phyloP scores from a whole-genome alignment of 2,797 vertebrate species.

The Schizopygopsis malacanthus region DNA sequence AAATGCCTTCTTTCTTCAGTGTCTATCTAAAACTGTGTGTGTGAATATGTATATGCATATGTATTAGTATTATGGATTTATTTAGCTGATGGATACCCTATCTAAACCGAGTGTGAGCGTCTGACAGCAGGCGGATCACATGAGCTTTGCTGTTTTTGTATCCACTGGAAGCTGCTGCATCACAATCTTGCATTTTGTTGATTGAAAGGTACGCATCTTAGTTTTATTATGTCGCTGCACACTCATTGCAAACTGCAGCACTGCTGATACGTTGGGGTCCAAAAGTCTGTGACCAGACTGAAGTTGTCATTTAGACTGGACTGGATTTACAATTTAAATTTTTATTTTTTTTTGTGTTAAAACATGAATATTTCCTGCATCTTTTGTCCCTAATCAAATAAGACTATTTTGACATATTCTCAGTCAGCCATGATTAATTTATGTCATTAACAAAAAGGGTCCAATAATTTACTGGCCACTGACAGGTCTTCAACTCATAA shows the following conservation, averaged over 20 bases:
- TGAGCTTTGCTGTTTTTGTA: neutral
- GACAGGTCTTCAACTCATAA: neutral
- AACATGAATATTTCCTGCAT: neutral
- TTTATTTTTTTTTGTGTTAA: too few relatives aligned
- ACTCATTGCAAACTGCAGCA: neutral
- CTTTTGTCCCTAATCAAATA: neutral
- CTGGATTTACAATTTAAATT: neutral
- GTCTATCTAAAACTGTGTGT: neutral
- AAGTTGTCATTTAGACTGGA: neutral
- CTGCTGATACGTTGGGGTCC: neutral
- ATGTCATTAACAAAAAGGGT: neutral
- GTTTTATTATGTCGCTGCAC: neutral
- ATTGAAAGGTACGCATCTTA: neutral
- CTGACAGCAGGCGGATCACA: neutral
- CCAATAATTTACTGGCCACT: neutral
- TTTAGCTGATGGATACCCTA: neutral
- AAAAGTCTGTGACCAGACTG: neutral
- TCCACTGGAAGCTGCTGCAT: neutral
- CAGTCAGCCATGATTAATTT: neutral
- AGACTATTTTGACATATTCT: neutral
- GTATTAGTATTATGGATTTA: neutral
- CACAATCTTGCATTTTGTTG: neutral
- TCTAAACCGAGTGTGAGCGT: neutral
- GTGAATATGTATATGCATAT: neutral
- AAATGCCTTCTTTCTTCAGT: neutral